Percentiles rank a stretch among this genome's conserved stretches.
These are phyloP conservation scores for Schizotus pectinicornis DNA, from an alignment of 2,888 invertebrate genomes.

Conservation along the genomic window DNA sequence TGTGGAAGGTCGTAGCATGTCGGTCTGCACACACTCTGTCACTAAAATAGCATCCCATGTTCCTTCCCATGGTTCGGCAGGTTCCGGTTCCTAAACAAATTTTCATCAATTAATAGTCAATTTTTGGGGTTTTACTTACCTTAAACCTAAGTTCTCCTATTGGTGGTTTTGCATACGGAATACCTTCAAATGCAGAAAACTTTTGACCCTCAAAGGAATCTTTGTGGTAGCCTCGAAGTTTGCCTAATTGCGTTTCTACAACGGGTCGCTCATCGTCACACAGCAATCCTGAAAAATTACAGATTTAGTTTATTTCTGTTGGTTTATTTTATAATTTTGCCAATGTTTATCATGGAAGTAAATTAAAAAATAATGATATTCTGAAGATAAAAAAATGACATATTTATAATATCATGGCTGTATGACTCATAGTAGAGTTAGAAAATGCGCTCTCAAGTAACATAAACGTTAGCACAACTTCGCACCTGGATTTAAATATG, in stretches of 20 bases:
- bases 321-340: too few relatives aligned
- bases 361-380: too few relatives aligned
- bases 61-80: constrained; percentile 67
- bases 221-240: constrained; percentile 35
- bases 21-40: constrained; percentile 54
- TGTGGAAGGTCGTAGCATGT: constrained; percentile 41
- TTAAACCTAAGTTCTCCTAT: constrained; percentile 32
- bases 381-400: too few relatives aligned
- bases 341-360: too few relatives aligned
- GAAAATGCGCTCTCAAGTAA: too few relatives aligned
- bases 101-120: not conserved
- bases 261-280: constrained; percentile 17
- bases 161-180: constrained; percentile 38
- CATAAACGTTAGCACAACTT: too few relatives aligned
- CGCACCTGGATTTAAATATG: too few relatives aligned
- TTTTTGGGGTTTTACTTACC: constrained; percentile 13
- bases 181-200: constrained; percentile 34
- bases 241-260: constrained; percentile 33
- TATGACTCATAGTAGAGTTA: too few relatives aligned
- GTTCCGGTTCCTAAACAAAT: constrained; percentile 61
- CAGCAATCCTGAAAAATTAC: not conserved
- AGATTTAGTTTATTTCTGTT: too few relatives aligned
- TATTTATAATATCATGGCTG: too few relatives aligned
- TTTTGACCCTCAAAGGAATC: constrained; percentile 25
- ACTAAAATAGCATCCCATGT: constrained; percentile 69